Conservation (phyloP, 1,140 invertebrate genomes). For the Hylyphantes graminicola region DNA sequence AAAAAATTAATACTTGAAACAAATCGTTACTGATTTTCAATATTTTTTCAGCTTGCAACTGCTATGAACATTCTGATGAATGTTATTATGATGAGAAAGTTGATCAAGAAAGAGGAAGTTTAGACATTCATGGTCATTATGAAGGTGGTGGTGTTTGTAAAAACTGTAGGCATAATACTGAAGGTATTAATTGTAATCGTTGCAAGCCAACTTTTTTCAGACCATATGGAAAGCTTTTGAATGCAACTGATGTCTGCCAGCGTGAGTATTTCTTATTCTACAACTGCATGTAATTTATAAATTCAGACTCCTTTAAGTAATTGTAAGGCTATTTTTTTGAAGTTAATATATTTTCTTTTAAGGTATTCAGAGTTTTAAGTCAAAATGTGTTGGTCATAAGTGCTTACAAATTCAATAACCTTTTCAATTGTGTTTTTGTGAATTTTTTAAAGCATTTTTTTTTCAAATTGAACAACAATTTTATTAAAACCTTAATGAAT, state of each 20-base stretch:
- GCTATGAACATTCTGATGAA: constrained; percentile 90
- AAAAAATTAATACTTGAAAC: neutral
- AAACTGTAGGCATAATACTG: constrained; percentile 92
- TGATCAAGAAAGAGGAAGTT: constrained; percentile 80
- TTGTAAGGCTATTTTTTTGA: neutral
- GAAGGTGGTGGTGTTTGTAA: constrained; percentile 93
- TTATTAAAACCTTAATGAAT: too few relatives aligned
- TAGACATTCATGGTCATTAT: constrained; percentile 92
- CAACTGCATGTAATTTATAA: too few relatives aligned
- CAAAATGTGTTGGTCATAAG: too few relatives aligned
- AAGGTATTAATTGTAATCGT: constrained; percentile 97
- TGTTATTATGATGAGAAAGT: constrained; percentile 89
- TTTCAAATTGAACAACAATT: too few relatives aligned
- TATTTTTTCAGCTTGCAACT: constrained; percentile 88
- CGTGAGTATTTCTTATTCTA: constrained; percentile 72
- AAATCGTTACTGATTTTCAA: constrained; percentile 19
- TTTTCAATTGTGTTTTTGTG: too few relatives aligned
- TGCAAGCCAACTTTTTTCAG: constrained; percentile 89
- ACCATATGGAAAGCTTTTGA: constrained; percentile 81
- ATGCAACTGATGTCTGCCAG: constrained; percentile 92
- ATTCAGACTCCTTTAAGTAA: too few relatives aligned
- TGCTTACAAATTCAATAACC: too few relatives aligned
- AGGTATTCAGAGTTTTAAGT: too few relatives aligned
- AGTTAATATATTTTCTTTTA: too few relatives aligned
- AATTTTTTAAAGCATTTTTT: too few relatives aligned